phyloP scores from a whole-genome alignment of 1,140 invertebrate genomes.

The Zaprionus lachaisei region DNA sequence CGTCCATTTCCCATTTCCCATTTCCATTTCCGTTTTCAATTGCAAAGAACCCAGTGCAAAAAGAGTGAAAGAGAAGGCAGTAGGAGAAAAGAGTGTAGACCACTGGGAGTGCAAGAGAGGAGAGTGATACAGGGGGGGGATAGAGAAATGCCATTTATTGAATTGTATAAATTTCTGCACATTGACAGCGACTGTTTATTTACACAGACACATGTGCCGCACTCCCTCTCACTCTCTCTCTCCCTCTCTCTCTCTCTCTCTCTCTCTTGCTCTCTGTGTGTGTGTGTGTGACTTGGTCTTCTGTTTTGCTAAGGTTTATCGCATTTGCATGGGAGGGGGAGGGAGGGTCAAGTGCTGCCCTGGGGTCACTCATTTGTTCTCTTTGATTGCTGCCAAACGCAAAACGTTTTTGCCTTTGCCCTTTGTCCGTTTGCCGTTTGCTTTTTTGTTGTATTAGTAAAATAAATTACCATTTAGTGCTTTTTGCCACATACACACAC shows the following conservation, averaged over 20 bases:
- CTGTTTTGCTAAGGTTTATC: slow-evolving; percentile 78
- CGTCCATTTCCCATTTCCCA: slow-evolving; percentile 66
- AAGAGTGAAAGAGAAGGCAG: slow-evolving; percentile 23
- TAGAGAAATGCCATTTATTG: slow-evolving; percentile 81
- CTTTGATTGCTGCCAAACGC: slow-evolving; percentile 71
- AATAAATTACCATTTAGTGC: slow-evolving; percentile 83
- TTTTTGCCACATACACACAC: slow-evolving; percentile 71
- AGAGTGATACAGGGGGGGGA: slow-evolving; percentile 16
- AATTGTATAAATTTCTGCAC: slow-evolving; percentile 84
- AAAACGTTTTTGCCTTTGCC: slow-evolving; percentile 69
- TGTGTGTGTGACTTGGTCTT: slow-evolving; percentile 37
- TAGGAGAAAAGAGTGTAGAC: no score
- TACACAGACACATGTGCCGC: slow-evolving; percentile 54
- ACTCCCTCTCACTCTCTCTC: neutral
- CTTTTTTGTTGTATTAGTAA: slow-evolving; percentile 82
- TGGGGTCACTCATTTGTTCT: slow-evolving; percentile 81
- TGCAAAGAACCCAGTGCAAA: slow-evolving; percentile 56
- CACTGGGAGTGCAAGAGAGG: slow-evolving; percentile 12
- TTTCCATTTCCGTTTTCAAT: slow-evolving; percentile 74
- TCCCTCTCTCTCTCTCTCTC: neutral
- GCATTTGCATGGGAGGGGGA: slow-evolving; percentile 70
- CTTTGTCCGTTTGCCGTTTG: slow-evolving; percentile 31
- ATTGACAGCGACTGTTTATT: slow-evolving; percentile 81
- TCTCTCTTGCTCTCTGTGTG: slow-evolving; percentile 6
- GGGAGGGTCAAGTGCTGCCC: slow-evolving; percentile 70